A percentile compares a stretch with the other conserved stretches of the same genome.
phyloP scores from a whole-genome alignment of 2,888 invertebrate genomes.

The Cinara cedri region DNA sequence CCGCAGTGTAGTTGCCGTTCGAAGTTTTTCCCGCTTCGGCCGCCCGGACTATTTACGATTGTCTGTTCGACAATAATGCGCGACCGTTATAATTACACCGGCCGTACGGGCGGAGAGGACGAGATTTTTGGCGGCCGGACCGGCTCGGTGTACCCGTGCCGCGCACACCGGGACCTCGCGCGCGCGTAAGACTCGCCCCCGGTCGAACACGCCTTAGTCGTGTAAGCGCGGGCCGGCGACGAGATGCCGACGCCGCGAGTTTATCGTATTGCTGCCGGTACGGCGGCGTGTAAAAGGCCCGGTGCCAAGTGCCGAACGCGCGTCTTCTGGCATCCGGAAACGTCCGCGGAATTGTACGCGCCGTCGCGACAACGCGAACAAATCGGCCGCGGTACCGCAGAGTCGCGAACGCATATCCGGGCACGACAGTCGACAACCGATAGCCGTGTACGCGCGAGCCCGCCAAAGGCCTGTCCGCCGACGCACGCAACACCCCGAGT shows the following conservation, averaged over 20 bases:
- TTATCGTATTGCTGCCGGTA: constrained; percentile 11
- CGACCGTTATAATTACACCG: too few relatives aligned
- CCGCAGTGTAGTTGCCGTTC: too few relatives aligned
- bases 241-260: neutral
- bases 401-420: too few relatives aligned
- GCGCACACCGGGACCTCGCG: neutral
- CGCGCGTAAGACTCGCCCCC: constrained; percentile 30
- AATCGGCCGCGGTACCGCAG: too few relatives aligned
- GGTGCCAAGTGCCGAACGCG: constrained; percentile 32
- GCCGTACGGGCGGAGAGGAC: neutral
- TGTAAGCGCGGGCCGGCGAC: constrained; percentile 31
- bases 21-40: too few relatives aligned
- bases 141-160: neutral
- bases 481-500: too few relatives aligned
- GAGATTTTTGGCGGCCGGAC: neutral
- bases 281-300: constrained; percentile 27
- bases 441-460: too few relatives aligned
- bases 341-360: neutral
- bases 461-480: too few relatives aligned
- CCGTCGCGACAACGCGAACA: neutral
- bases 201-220: constrained; percentile 49
- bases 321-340: constrained; percentile 46
- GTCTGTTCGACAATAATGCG: neutral
- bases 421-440: neutral
- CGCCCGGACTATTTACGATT: too few relatives aligned